Conservation (phyloP, 2,888 invertebrate genomes). For the Galerucella nymphaeae region DNA sequence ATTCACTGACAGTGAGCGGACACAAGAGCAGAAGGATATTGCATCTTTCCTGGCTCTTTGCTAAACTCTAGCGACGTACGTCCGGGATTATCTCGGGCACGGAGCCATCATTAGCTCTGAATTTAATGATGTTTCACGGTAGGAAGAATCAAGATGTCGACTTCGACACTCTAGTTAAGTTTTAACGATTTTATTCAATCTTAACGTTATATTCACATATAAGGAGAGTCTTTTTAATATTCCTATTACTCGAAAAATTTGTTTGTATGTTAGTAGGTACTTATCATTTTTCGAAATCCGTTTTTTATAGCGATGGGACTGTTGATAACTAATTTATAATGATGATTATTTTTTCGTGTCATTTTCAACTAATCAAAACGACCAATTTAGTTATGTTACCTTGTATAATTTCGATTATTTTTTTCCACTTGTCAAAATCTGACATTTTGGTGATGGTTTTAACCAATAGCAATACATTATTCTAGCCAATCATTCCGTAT, state of each 20-base stretch:
- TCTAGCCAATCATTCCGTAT: too few species aligned
- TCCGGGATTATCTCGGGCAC: slow-evolving; percentile 40
- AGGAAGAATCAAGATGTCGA: slow-evolving; percentile 54
- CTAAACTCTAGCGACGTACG: slow-evolving; percentile 29
- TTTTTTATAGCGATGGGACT: too few species aligned
- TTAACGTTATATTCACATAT: slow-evolving; percentile 22
- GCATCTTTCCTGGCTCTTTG: slow-evolving; percentile 5
- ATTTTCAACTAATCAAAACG: too few species aligned
- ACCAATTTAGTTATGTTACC: too few species aligned
- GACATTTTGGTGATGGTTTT: too few species aligned
- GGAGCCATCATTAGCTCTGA: slow-evolving; percentile 56
- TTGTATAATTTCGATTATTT: too few species aligned
- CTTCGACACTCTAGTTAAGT: slow-evolving; percentile 56
- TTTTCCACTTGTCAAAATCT: too few species aligned
- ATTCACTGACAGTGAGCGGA: slow-evolving; percentile 9
- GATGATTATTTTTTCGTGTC: too few species aligned
- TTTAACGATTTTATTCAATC: slow-evolving; percentile 56
- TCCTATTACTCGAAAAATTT: slow-evolving; percentile 11
- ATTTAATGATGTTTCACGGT: slow-evolving; percentile 60
- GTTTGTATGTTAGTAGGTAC: background rate
- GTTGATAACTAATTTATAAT: too few species aligned
- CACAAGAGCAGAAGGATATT: slow-evolving; percentile 14
- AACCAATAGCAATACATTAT: too few species aligned
- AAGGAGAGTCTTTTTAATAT: slow-evolving; percentile 33
- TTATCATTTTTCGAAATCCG: too few species aligned